A percentile compares a stretch with the other conserved stretches of the same genome.
These are phyloP conservation scores for Heteromurus nitidus DNA, from an alignment of 2,888 invertebrate species.

Conservation along the genomic window DNA sequence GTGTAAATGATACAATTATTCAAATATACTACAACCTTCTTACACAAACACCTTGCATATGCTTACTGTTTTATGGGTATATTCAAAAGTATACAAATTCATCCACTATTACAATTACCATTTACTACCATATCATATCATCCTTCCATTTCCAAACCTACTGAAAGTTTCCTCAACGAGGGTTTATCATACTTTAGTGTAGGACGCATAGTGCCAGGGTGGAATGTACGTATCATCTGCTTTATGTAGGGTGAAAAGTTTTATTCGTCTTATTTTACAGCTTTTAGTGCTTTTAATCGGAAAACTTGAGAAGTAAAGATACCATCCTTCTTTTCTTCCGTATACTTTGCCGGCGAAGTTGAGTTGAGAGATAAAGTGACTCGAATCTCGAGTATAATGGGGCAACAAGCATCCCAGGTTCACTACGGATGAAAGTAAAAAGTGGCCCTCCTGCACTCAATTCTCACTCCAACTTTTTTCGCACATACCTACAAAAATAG, in stretches of 20 bases:
- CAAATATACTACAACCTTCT: too few relatives aligned
- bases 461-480: constrained; percentile 10
- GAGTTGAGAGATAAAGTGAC: too few relatives aligned
- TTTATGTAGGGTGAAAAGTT: constrained; percentile 24
- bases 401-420: constrained; percentile 9
- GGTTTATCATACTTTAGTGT: not conserved
- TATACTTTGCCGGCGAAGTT: not conserved
- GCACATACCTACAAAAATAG: not conserved
- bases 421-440: too few relatives aligned
- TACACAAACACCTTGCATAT: too few relatives aligned
- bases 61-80: too few relatives aligned
- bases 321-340: not conserved
- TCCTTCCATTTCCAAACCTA: not conserved
- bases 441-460: not conserved
- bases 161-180: not conserved
- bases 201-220: not conserved
- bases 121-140: not conserved
- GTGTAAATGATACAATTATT: too few relatives aligned
- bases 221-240: constrained; percentile 5
- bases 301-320: constrained; percentile 42
- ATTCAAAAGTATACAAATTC: too few relatives aligned
- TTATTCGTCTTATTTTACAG: constrained; percentile 42
- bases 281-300: constrained; percentile 57
- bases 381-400: too few relatives aligned
- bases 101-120: not conserved